A percentile compares a stretch with the other conserved stretches of the same genome.
Evolutionary conservation across 2,113 vertebrate species (phyloP).

Genomic region (Galeopterus variegatus): DNA sequence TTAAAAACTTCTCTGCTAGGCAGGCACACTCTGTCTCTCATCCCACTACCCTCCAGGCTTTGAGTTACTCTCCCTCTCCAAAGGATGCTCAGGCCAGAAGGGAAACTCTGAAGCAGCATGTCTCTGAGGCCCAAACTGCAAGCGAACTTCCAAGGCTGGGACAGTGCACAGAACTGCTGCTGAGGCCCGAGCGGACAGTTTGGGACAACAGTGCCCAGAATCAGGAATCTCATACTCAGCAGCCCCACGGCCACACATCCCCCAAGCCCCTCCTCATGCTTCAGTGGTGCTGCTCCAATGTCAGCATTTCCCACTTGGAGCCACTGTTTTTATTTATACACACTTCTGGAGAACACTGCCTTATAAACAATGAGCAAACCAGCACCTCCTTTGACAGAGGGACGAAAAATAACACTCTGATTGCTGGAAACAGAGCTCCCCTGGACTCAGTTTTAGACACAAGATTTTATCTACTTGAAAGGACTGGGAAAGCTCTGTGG

Average conservation of each 20-base stretch:
- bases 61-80: neutral
- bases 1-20: rapidly evolving
- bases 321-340: neutral
- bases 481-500: neutral
- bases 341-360: neutral
- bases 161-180: rapidly evolving
- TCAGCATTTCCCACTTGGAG: neutral
- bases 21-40: too few relatives aligned
- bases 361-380: neutral
- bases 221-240: neutral
- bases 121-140: neutral
- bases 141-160: neutral
- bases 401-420: neutral
- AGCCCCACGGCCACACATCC: neutral
- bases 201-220: rapidly evolving
- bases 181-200: rapidly evolving
- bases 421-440: neutral
- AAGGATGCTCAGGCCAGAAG: neutral
- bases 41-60: rapidly evolving
- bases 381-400: neutral
- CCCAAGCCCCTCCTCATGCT: neutral
- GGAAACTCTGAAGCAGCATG: neutral
- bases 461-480: neutral
- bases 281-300: neutral
- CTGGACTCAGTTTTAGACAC: neutral